Base-by-base conservation (phyloP, 2,797 vertebrate genomes). In the Ctenosaura bakeri region DNA sequence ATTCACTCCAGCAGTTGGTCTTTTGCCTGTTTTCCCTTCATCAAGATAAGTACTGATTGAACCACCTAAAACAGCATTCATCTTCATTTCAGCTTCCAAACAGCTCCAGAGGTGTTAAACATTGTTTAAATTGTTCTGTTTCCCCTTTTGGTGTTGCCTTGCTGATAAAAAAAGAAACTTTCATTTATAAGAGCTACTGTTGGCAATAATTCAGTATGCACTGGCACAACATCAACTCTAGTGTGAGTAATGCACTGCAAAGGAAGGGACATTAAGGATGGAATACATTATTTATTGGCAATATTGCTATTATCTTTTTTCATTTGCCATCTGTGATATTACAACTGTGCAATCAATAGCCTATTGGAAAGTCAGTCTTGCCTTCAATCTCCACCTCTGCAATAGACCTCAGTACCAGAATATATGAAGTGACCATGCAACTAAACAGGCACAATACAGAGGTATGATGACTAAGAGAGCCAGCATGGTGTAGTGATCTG, bases 21-120 rank as follows among this genome's bases (percentile, higher is more conserved):
- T 22, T 85, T 90, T 94, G 92, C 96, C 96, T 96, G 93, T 94
- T 96, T 96, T 95, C 86, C 88, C 90, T 95, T 95, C 94, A 96
- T 95, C 94, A 95, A 95, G 94, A 96, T 95, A 96, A 97, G 96
- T 92, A 94, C 1, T 32, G 95, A 96, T 93, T 93, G 93, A 95
- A 91, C 95, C 94, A 93, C 95, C 95, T 93, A 82, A 92, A 92
- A 96, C 92, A 95, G 92, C 92, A 94, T 96, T 96, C 90, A 91
- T 96, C 93, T 97, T 97, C 94, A 92, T 95, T 97, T 97, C 95
- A 94, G 91, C 92, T 94, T 94, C 94, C 95, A 90, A 94, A 78
- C 90, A 96, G 93, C 94, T 96, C 85, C 95, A 95, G 96, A 97
- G 93, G 95, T 96, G 95, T 96, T 97, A 96, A 96, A 95, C n/a